Evolutionary conservation across 2,888 invertebrate genomes (phyloP), one percentile per base, ranked within the genome.

Genomic region (Lasiommata megera): DNA sequence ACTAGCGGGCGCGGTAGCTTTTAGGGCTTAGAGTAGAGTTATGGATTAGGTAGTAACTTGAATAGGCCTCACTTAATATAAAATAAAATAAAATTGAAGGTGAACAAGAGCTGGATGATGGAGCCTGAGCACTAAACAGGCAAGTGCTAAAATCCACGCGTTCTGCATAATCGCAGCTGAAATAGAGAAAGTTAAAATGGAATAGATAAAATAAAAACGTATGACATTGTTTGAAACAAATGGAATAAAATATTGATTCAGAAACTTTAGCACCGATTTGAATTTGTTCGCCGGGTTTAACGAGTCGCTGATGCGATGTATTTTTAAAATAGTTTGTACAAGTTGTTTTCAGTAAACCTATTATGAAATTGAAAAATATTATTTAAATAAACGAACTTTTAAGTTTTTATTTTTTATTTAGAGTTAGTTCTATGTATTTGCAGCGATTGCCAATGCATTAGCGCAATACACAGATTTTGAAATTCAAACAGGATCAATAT

Each of bases 171-270:
- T 28, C 12, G 28, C 46, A n/a, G 9, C 16, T 46, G 9, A 16
- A 46, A 46, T 46, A 46, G 16, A 46, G 16, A 46, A 46, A 46
- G 31, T 46, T 31, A n/a, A 18, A 48, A 37, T 36, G 54, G 57
- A 54, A 17, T 40, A n/a, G 17, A 31, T 18, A 52, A 41, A 52
- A 48, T 47, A 54, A 58, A 55, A 40, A 37, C 54, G 54, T 34
- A 46, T 54, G 40, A 56, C 40, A 48, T 31, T 16, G 46, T 46
- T 46, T 40, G 50, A 31, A 57, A 54, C 53, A 56, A 54, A 54
- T 38, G 55, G 54, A 36, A 56, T 55, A 56, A 56, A 60, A 34
- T 54, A 60, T 60, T 54, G 58, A 56, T 59, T 56, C 54, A 5
- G 28, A 11, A 52, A 57, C 44, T 57, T 37, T 28, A 18, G 46